Evolutionary conservation across 1,140 invertebrate genomes (phyloP).

Genomic region (Drosophila bocqueti): DNA sequence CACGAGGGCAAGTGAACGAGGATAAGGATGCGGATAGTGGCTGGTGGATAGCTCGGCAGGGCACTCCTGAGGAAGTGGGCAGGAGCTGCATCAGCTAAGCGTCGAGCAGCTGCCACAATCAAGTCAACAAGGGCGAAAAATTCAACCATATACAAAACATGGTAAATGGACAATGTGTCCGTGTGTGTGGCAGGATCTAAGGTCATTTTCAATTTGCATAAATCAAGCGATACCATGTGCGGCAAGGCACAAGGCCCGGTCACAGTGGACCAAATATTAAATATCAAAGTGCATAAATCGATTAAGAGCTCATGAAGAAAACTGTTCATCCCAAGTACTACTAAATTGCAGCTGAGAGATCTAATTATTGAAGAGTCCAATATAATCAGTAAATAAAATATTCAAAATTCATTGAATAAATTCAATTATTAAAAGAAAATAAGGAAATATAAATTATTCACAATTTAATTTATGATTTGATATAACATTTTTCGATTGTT

Average conservation of each 20-base stretch:
- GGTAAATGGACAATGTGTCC: slow-evolving; percentile 65
- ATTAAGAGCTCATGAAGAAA: not conserved
- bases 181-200: slow-evolving; percentile 63
- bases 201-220: slow-evolving; percentile 81
- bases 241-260: not conserved
- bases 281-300: not conserved
- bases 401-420: not conserved
- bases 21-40: slow-evolving; percentile 5
- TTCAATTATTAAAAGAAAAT: not conserved
- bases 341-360: not conserved
- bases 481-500: not conserved
- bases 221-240: slow-evolving; percentile 67
- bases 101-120: slow-evolving; percentile 70
- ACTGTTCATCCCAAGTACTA: not conserved
- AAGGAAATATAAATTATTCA: not conserved
- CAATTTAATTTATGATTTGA: not conserved
- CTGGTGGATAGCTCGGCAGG: not conserved
- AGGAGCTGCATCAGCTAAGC: slow-evolving; percentile 51
- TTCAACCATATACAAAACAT: slow-evolving; percentile 44
- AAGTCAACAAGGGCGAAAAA: slow-evolving; percentile 70
- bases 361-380: not conserved
- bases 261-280: slow-evolving; percentile 7
- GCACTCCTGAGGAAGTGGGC: not conserved
- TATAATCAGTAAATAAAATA: not conserved
- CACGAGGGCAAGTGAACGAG: slow-evolving; percentile 39